A percentile compares a stretch with the other conserved stretches of the same genome.
These are phyloP conservation scores for Protonibea diacanthus DNA, from an alignment of 2,797 vertebrate genomes.

Conservation along the genomic window DNA sequence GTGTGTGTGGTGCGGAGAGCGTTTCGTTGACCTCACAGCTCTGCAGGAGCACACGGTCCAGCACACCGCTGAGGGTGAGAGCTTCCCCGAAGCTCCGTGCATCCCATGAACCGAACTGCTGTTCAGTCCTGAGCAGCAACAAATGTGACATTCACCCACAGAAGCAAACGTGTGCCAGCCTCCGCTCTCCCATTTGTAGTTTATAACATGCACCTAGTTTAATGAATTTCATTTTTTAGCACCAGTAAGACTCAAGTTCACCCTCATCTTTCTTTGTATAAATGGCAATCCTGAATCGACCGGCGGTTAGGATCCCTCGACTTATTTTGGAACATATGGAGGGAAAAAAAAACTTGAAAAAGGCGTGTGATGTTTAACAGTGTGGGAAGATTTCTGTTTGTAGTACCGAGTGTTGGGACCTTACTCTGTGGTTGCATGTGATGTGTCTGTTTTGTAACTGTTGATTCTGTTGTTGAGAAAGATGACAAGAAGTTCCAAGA, in stretches of 20 bases:
- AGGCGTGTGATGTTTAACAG: constrained; percentile 39
- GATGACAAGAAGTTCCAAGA: constrained; percentile 53
- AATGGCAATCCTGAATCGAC: constrained; percentile 25
- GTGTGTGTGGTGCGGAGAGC: constrained; percentile 97
- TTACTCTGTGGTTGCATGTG: constrained; percentile 79
- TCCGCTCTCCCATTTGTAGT: constrained; percentile 55
- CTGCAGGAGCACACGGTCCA: constrained; percentile 98
- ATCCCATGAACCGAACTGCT: constrained; percentile 81
- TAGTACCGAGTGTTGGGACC: constrained; percentile 55
- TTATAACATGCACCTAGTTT: constrained; percentile 47
- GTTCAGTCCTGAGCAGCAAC: constrained; percentile 21
- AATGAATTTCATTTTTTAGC: constrained; percentile 46
- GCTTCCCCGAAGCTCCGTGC: constrained; percentile 94
- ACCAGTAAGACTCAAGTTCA: constrained; percentile 37
- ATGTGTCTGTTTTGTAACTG: constrained; percentile 67
- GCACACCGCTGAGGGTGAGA: constrained; percentile 93
- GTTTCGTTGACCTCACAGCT: constrained; percentile 93
- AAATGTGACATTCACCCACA: constrained; percentile 33
- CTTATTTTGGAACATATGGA: constrained; percentile 30
- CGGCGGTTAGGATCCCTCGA: constrained; percentile 29
- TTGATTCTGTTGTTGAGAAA: constrained; percentile 61
- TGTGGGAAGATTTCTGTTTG: constrained; percentile 52
- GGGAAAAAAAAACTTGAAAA: constrained; percentile 36
- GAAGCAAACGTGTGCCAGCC: constrained; percentile 52
- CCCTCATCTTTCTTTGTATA: constrained; percentile 40